Evolutionary conservation across 2,888 invertebrate genomes (phyloP), one percentile per base, ranked within the genome.

Genomic region (Vesta saturnalis): DNA sequence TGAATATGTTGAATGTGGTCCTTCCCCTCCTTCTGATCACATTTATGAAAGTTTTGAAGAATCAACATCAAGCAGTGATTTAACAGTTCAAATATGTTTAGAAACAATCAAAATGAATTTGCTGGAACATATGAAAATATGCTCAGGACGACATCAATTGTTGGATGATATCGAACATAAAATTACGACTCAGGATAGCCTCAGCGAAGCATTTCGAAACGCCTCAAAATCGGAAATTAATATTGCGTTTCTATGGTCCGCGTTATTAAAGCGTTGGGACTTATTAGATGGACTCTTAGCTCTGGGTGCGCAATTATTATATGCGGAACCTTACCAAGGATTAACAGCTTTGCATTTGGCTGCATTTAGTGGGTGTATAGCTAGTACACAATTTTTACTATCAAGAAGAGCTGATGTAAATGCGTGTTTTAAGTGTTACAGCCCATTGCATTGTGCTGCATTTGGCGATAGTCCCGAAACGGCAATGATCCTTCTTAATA

Each of bases 381-480:
- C 90, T 15, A 91, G 93, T 71, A 89, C 92, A 6, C 88, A 87
- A 74, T 91, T 89, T 79, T 86, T 94, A 59, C 87, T 94, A 55
- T 84, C 88, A 22, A 88, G 89, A 76, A 92, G 91, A 1, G 87
- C 89, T 73, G 91, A 91, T 77, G 88, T 92, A 6, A 91, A 92
- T 83, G 87, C 89, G 59, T 88, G 89, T 79, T 88, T 89, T 67
- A 90, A 91, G 80, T 89, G 90, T 76, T 92, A 92, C 80, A 92
- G 92, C 54, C 94, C 96, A 0, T 87, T 96, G 67, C 96, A 97
- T 83, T 95, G 94, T 81, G 94, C 96, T 12, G 95, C 95, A 30
- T 94, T 95, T 84, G 94, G 95, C 12, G 94, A 95, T 79, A 91
- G 94, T 70, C 89, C 91, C 60, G 91, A 92, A 78, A 94, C 94